A percentile compares a stretch with the other conserved stretches of the same genome.
Evolutionary conservation across 2,113 vertebrate species (phyloP).

Genomic region (Brachyhypopomus occidentalis): DNA sequence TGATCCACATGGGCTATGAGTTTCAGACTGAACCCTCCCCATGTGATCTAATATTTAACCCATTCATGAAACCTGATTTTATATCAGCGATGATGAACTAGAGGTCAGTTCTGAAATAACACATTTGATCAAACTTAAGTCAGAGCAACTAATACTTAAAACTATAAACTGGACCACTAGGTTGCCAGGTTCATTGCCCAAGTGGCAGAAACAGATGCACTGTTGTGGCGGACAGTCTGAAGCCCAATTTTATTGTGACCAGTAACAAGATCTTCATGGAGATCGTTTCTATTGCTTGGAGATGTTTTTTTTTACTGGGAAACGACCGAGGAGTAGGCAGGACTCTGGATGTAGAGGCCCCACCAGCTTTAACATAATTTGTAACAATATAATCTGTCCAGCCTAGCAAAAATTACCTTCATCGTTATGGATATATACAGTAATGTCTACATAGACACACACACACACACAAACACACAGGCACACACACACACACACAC

Average conservation of each 20-base stretch:
- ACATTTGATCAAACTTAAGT: too few species aligned
- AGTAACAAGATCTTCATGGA: too few species aligned
- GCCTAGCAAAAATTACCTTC: slow-evolving; percentile 71
- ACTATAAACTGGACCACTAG: too few species aligned
- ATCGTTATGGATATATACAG: slow-evolving; percentile 57
- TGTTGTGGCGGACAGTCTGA: too few species aligned
- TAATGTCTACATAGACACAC: neutral
- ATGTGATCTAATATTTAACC: neutral
- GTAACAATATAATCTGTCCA: slow-evolving; percentile 73
- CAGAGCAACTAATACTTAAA: too few species aligned
- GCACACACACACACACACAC: slow-evolving; percentile 29
- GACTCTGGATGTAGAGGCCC: slow-evolving; percentile 48
- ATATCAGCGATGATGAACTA: too few species aligned
- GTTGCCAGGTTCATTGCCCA: too few species aligned
- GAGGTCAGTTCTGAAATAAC: too few species aligned
- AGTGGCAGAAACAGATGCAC: too few species aligned
- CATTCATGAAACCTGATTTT: neutral
- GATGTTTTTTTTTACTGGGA: neutral
- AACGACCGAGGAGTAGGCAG: neutral
- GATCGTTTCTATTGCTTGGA: neutral
- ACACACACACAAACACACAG: slow-evolving; percentile 23
- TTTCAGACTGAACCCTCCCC: neutral
- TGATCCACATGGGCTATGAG: neutral
- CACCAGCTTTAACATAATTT: slow-evolving; percentile 73
- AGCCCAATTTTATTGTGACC: too few species aligned